These are phyloP conservation scores for Rhyacophila evoluta DNA, from an alignment of 2,888 invertebrate genomes.

Conservation along the genomic window DNA sequence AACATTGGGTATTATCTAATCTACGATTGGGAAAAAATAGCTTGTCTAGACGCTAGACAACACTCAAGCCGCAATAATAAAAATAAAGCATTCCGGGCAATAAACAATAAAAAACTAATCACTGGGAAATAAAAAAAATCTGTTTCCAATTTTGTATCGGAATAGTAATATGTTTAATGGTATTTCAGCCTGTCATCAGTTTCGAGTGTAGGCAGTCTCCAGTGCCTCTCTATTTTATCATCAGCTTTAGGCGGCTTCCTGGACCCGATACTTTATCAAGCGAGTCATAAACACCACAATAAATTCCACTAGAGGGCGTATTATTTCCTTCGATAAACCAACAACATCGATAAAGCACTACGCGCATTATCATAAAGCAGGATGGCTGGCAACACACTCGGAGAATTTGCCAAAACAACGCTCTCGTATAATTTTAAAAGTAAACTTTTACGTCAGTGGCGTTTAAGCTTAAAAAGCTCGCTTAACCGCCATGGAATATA, in stretches of 20 bases:
- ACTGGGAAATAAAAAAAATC: neutral
- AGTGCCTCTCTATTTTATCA: neutral
- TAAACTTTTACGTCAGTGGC: neutral
- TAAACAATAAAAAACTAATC: no score
- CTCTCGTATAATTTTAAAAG: neutral
- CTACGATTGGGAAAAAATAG: no score
- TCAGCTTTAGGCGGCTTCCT: neutral
- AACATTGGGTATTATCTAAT: no score
- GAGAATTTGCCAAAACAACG: neutral
- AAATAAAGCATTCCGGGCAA: no score
- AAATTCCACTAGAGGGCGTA: slow-evolving; percentile 13
- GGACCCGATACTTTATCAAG: slow-evolving; percentile 7
- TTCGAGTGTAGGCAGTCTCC: neutral
- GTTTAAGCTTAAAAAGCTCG: neutral
- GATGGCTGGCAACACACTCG: neutral
- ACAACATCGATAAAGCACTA: slow-evolving; percentile 17
- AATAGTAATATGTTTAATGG: neutral
- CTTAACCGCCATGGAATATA: no score
- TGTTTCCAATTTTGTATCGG: neutral
- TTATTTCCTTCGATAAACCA: slow-evolving; percentile 10
- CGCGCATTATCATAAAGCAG: slow-evolving; percentile 7
- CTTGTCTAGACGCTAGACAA: no score
- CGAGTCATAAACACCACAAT: slow-evolving; percentile 24
- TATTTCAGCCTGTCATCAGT: neutral
- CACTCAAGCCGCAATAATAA: no score